Base-by-base conservation (phyloP, 30 jellyfish, hydroid and myxozoan genomes). In the Chironex yamaguchii region DNA sequence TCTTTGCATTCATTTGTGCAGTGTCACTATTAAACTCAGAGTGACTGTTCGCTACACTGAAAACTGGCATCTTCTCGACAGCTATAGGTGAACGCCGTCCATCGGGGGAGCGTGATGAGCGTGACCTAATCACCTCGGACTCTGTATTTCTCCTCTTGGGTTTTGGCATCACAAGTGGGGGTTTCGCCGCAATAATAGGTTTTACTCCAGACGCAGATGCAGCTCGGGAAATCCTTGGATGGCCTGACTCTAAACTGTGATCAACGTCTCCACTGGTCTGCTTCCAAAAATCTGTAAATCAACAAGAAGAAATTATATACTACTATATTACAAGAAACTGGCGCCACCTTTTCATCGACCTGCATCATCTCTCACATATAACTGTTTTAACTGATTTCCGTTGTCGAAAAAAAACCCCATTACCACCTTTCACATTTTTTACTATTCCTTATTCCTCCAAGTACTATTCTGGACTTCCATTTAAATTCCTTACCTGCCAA, bases 211-310 rank as follows among this genome's bases (percentile, higher is more conserved):
- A 79, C 22, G 69, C 4, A 0, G 91, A 69, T 3, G 42, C 67
- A 34, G 71, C 77, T 20, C 85, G 91, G n/a, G n/a, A n/a, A n/a
- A n/a, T n/a, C 27, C 29, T 49, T n/a, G 82, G 76, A 27, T 71
- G 32, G 51, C 23, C n/a, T 69, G 27, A 62, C 89, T 28, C 85
- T 66, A 1, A 92, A 23, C 1, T 22, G 25, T 21, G 87, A 51
- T 36, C 62, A 69, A 36, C 75, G 89, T 58, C 50, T 62, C 28
- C 73, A 0, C 76, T 88, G 33, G 36, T 49, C 25, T 72, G 97
- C 52, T 67, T 67, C 90, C 93, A 91, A 90, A 91, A 81, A 77
- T 91, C 98, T 91, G 82, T 26, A 53, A 69, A 0, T 4, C 13
- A 9, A 4, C 21, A 28, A 1, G 1, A 73, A 22, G 14, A 14